Conservation (phyloP, 2,888 invertebrate genomes). For the Heliconius cydno region DNA sequence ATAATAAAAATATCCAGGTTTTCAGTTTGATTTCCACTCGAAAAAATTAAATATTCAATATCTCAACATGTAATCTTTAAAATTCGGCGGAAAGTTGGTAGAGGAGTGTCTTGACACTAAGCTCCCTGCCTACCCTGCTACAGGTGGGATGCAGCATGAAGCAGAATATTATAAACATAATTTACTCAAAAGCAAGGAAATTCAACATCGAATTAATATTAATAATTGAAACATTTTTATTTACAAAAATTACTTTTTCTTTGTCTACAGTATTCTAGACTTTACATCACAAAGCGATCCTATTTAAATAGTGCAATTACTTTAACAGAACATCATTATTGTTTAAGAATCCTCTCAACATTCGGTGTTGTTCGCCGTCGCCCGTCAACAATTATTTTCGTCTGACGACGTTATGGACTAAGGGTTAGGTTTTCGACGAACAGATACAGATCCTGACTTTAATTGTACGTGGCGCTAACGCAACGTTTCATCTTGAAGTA, state of each 20-base stretch:
- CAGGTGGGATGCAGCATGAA: not conserved
- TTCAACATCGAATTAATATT: constrained; percentile 13
- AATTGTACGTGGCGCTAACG: constrained; percentile 82
- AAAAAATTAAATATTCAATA: too few relatives aligned
- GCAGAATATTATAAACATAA: not conserved
- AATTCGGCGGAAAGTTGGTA: too few relatives aligned
- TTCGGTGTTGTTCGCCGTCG: constrained; percentile 42
- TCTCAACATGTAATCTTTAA: too few relatives aligned
- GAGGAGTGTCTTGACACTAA: too few relatives aligned
- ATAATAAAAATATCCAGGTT: too few relatives aligned
- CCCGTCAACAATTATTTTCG: constrained; percentile 62
- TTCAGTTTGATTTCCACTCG: too few relatives aligned
- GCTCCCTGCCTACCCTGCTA: too few relatives aligned
- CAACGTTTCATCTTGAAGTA: constrained; percentile 72
- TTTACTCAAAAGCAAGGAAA: not conserved
- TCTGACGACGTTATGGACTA: constrained; percentile 60
- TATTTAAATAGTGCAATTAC: constrained; percentile 38
- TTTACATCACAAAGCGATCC: constrained; percentile 37
- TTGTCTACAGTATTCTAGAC: constrained; percentile 19
- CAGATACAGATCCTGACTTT: constrained; percentile 80
- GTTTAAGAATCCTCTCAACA: constrained; percentile 46
- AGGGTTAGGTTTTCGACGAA: constrained; percentile 72
- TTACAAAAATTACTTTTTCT: not conserved
- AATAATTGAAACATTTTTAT: constrained; percentile 16
- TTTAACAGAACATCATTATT: constrained; percentile 43